Evolutionary conservation across 2,113 vertebrate species (phyloP).

Genomic region (Protobothrops flavoviridis): DNA sequence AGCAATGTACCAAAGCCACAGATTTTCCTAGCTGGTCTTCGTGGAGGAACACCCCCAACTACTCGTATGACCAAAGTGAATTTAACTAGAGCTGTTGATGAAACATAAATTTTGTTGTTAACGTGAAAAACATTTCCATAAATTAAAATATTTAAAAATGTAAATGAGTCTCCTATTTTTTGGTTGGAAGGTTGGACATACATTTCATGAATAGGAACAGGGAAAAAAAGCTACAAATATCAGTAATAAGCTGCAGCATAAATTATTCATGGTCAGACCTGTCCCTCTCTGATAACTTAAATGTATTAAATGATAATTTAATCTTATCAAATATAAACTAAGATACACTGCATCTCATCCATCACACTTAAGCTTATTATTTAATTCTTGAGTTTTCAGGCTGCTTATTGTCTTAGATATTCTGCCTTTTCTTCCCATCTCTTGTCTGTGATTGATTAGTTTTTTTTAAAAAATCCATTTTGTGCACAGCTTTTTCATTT

Average conservation of each 20-base stretch:
- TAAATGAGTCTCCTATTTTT: neutral
- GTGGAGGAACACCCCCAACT: constrained; percentile 66
- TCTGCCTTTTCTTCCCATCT: neutral
- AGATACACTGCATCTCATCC: neutral
- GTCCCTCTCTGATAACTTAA: neutral
- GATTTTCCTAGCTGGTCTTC: constrained; percentile 81
- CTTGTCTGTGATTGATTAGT: neutral
- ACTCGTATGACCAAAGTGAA: constrained; percentile 69
- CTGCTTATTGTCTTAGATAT: neutral
- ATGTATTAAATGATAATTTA: neutral
- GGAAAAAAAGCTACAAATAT: neutral
- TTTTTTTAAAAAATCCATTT: neutral
- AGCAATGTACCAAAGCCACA: constrained; percentile 78
- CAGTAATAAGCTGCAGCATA: neutral
- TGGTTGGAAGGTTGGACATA: constrained; percentile 21
- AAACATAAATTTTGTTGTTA: constrained; percentile 64
- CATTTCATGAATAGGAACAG: neutral
- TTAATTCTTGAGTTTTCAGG: neutral
- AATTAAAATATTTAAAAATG: neutral
- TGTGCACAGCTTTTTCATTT: neutral
- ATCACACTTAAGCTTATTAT: neutral
- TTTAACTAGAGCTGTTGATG: constrained; percentile 81
- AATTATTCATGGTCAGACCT: neutral
- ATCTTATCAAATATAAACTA: neutral
- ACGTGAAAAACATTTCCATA: neutral